Evolutionary conservation across 2,888 invertebrate genomes (phyloP), one percentile per base, ranked within the genome.

Genomic region (Ectemnius lituratus): DNA sequence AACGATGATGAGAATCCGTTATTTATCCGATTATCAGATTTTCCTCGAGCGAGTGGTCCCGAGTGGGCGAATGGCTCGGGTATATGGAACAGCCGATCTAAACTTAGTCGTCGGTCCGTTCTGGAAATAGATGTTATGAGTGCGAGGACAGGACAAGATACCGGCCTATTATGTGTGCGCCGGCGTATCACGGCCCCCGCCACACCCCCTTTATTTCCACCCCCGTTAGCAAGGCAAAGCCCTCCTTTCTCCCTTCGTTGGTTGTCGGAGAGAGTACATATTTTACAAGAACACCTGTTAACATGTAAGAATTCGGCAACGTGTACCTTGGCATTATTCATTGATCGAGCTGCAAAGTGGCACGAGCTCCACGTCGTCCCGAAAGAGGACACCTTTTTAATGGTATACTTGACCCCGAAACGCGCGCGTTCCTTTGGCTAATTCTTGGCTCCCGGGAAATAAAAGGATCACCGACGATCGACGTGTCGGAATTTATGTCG

Each of bases 81-180:
- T 90, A 90, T 90, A 90, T 90, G 90, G 90, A 90, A 89, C 90
- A 88, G 83, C 83, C 82, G 85, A 81, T 86, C 90, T 90, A 90
- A 90, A 89, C 85, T 90, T 90, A 90, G 89, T 84, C 83, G 85
- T 84, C 86, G 87, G 89, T 88, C 88, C 88, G 89, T 85, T 90
- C 90, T 90, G 90, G 88, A 90, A 90, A 90, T 90, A 90, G 90
- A 90, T 88, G 87, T 90, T 90, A 90, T 90, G 89, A 90, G 89
- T 90, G 89, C 89, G 90, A 90, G 90, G 90, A 90, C 90, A 90
- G 89, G 89, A 89, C 88, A 86, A 90, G 89, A 90, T 86, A 88
- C 83, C 80, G 83, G 81, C 76, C 83, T 83, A 83, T 83, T 83
- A 83, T 83, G 80, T 74, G 75, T 78, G 72, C 70, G 65, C 23